These are phyloP conservation scores for Lutjanus campechanus DNA, from an alignment of 2,797 vertebrate genomes.

Conservation along the genomic window DNA sequence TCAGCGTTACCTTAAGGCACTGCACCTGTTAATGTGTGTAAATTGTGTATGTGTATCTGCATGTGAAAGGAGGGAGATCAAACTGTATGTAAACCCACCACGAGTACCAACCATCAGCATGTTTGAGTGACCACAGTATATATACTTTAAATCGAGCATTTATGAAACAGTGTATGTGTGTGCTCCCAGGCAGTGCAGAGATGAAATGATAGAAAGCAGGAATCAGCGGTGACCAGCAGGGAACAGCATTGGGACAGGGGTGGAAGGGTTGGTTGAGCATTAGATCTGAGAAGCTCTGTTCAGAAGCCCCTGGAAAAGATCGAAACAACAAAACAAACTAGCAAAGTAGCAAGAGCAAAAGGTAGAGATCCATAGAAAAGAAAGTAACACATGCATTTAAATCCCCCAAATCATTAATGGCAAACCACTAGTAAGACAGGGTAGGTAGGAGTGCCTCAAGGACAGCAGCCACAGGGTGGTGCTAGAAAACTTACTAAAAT, in stretches of 20 bases:
- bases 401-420: constrained; percentile 46
- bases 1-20: constrained; percentile 67
- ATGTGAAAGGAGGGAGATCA: constrained; percentile 18
- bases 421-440: constrained; percentile 52
- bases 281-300: constrained; percentile 78
- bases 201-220: constrained; percentile 98
- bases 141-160: constrained; percentile 25
- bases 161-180: constrained; percentile 55
- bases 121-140: constrained; percentile 43
- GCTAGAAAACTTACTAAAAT: constrained; percentile 47
- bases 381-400: constrained; percentile 61
- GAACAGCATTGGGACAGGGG: constrained; percentile 91
- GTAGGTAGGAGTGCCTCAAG: constrained; percentile 4
- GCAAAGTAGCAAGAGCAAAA: constrained; percentile 75
- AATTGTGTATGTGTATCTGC: constrained; percentile 15
- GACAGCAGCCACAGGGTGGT: constrained; percentile 70
- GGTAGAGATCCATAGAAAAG: constrained; percentile 64
- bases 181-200: constrained; percentile 83
- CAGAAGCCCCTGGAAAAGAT: constrained; percentile 94
- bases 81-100: constrained; percentile 31
- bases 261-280: constrained; percentile 86
- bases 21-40: constrained; percentile 44
- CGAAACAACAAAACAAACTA: constrained; percentile 83
- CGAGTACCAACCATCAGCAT: constrained; percentile 22
- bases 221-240: constrained; percentile 89